These are phyloP conservation scores for Notoglanidium macrostoma DNA, from an alignment of 2,797 vertebrate species.

Conservation along the genomic window DNA sequence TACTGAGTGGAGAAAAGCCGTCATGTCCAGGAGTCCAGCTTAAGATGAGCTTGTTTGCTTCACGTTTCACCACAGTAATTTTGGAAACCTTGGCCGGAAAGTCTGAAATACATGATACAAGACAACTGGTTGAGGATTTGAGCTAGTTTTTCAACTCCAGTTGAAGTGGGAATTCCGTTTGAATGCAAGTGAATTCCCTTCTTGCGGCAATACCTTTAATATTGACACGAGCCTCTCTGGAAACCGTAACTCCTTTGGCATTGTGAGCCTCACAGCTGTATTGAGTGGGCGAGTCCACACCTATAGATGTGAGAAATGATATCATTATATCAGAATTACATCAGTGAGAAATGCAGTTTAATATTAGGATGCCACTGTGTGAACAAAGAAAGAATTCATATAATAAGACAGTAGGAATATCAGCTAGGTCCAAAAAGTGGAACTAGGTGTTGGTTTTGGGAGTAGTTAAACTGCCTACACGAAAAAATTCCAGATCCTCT, in stretches of 20 bases:
- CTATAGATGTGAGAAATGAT: slow-evolving; percentile 66
- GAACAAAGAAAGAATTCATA: neutral
- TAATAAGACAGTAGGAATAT: neutral
- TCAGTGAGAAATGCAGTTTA: neutral
- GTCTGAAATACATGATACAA: slow-evolving; percentile 57
- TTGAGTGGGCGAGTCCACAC: slow-evolving; percentile 76
- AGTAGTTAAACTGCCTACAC: neutral
- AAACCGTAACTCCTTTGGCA: slow-evolving; percentile 83
- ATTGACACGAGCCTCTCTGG: slow-evolving; percentile 83
- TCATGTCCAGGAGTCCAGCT: slow-evolving; percentile 87
- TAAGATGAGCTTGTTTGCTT: slow-evolving; percentile 75
- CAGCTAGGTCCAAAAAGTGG: neutral
- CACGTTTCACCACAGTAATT: slow-evolving; percentile 70
- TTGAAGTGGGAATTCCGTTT: neutral
- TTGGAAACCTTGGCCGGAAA: slow-evolving; percentile 67
- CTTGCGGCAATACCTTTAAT: slow-evolving; percentile 84
- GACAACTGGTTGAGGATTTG: neutral
- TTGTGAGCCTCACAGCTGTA: slow-evolving; percentile 95
- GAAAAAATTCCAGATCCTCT: neutral
- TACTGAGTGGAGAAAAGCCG: slow-evolving; percentile 81
- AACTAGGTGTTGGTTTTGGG: neutral
- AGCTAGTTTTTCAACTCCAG: neutral
- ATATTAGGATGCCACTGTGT: neutral
- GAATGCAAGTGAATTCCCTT: neutral
- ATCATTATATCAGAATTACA: neutral